Conservation (phyloP, 2,888 invertebrate genomes). For the Drosophila cognata region DNA sequence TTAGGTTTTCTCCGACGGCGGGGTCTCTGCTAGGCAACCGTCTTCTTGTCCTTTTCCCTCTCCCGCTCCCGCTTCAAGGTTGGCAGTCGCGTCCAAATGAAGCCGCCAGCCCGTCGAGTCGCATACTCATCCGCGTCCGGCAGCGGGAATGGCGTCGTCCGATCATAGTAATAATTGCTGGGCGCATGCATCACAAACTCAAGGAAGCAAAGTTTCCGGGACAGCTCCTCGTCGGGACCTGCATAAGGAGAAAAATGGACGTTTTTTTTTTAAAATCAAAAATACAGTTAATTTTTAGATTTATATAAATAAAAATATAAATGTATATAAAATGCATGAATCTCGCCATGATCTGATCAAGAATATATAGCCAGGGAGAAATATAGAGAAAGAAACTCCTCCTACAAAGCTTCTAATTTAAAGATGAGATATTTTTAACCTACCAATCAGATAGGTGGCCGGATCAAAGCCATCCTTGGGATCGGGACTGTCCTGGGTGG, state of each 20-base stretch:
- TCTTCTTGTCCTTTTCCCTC: constrained; percentile 30
- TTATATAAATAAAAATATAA: neutral
- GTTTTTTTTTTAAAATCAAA: too few relatives aligned
- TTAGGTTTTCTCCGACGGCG: constrained; percentile 5
- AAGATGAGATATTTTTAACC: neutral
- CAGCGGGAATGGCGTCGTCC: constrained; percentile 91
- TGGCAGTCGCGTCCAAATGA: constrained; percentile 88
- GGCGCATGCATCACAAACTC: constrained; percentile 97
- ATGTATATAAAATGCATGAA: neutral
- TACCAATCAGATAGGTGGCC: constrained; percentile 94
- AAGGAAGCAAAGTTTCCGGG: constrained; percentile 93
- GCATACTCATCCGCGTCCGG: constrained; percentile 85
- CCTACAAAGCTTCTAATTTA: neutral
- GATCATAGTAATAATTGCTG: constrained; percentile 93
- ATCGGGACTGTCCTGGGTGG: constrained; percentile 92
- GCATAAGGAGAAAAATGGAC: neutral
- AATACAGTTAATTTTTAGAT: too few relatives aligned
- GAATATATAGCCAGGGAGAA: neutral
- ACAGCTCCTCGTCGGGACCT: constrained; percentile 95
- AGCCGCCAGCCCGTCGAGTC: constrained; percentile 86
- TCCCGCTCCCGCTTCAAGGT: constrained; percentile 65
- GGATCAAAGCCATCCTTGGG: constrained; percentile 93
- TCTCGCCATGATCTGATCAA: neutral
- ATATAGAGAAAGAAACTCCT: neutral
- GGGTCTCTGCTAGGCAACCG: constrained; percentile 37